Evolutionary conservation across 2,113 vertebrate species (phyloP), one percentile per base, ranked within the genome.

Genomic region (Solea solea): DNA sequence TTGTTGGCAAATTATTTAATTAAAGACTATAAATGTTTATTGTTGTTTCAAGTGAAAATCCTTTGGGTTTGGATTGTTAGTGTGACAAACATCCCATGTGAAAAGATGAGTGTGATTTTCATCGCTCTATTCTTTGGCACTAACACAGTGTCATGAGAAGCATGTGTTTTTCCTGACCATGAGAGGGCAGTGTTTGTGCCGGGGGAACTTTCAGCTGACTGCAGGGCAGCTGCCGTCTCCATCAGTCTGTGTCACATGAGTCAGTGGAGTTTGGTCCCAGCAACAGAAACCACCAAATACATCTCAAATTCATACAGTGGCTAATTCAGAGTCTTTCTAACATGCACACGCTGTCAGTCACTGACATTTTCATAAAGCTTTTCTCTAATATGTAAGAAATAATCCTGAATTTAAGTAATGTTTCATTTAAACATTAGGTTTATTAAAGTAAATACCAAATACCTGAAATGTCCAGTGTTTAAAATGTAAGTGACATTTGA

Each of bases 161-260:
- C 52, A 39, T 83, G 61, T 64, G 42, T 40, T 70, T 40, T 67
- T 80, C 21, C 48, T 12, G 0, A 21, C 89, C 90, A 89, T 21
- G n/a, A 54, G 89, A 40, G 65, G 84, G 72, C 81, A 80, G 73
- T 84, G 64, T 81, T 82, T 67, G 41, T 40, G 16, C 21, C 44
- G 15, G 7, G 4, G 16, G 15, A 57, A 39, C 15, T 11, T 69
- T 41, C 57, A 8, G 44, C 61, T 58, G 57, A 63, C 34, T 76
- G 67, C 64, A 48, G 21, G 34, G 15, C 61, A 61, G 65, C 71
- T 78, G 73, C 57, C 71, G 50, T 49, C 41, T 54, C 56, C 78
- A 61, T 50, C 74, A 65, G 21, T 71, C 66, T 50, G 16, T n/a
- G 64, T 72, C 74, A 73, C 60, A 55, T 81, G 42, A 82, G 67